Conservation (phyloP, 1,140 invertebrate species). For the Mactra quadrangularis region DNA sequence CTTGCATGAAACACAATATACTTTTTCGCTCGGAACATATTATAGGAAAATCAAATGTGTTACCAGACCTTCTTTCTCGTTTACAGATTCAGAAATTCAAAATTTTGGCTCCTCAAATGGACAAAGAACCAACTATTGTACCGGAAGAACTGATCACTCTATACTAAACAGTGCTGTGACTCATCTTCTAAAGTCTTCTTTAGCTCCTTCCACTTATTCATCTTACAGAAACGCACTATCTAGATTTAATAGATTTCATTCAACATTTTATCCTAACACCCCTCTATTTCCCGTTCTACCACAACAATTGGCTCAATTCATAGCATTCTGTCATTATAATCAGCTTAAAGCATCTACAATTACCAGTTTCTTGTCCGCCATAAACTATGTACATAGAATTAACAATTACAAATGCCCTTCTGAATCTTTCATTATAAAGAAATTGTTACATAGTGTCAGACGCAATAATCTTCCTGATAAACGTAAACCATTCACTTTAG, state of each 20-base stretch:
- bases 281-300: background rate
- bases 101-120: slow-evolving; percentile 9
- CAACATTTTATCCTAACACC: slow-evolving; percentile 5
- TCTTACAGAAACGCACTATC: background rate
- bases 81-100: background rate
- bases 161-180: background rate
- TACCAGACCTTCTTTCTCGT: background rate
- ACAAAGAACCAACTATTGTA: slow-evolving; percentile 13
- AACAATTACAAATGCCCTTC: background rate
- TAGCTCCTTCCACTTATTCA: background rate
- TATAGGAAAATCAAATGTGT: background rate
- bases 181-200: background rate
- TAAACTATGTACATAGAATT: slow-evolving; percentile 7
- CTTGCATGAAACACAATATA: background rate
- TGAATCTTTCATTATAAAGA: slow-evolving; percentile 13
- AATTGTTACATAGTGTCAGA: background rate
- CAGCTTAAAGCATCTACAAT: background rate
- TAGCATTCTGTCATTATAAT: background rate
- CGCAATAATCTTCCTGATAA: background rate
- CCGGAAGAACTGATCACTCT: background rate
- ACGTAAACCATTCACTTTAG: background rate
- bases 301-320: slow-evolving; percentile 18
- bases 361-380: slow-evolving; percentile 3
- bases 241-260: slow-evolving; percentile 2
- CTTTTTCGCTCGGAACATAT: background rate